Evolutionary conservation across 2,113 vertebrate species (phyloP).

Genomic region (Callipepla squamata): DNA sequence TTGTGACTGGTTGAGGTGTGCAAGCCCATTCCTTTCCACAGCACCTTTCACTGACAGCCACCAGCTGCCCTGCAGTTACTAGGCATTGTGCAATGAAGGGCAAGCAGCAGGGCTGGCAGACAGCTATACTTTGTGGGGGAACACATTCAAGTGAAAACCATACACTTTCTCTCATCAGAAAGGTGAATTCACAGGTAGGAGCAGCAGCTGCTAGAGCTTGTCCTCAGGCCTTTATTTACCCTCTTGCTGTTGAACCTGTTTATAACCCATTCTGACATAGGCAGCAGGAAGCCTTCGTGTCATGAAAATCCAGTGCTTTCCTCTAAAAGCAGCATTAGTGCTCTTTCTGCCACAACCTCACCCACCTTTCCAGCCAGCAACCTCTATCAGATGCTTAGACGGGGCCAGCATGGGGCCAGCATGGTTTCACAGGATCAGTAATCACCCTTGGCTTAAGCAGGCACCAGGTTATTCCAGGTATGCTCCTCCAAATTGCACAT

Average conservation of each 20-base stretch:
- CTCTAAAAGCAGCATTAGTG: not conserved
- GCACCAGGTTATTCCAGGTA: not conserved
- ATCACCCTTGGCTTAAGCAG: not conserved
- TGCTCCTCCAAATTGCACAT: fast-evolving
- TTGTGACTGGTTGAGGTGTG: not conserved
- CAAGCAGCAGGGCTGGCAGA: not conserved
- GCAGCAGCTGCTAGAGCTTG: not conserved
- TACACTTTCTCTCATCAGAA: fast-evolving
- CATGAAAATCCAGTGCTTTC: not conserved
- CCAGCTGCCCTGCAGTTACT: not conserved
- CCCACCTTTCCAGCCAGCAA: not conserved
- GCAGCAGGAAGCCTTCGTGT: not conserved
- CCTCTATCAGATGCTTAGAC: not conserved
- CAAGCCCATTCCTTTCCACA: not conserved
- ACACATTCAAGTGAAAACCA: not conserved
- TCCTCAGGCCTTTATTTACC: not conserved
- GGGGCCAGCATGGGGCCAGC: not conserved
- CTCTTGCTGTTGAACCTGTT: not conserved
- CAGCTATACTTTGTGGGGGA: not conserved
- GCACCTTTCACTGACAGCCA: not conserved
- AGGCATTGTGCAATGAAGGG: not conserved
- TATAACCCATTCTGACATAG: not conserved
- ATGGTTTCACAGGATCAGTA: not conserved
- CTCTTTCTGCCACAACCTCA: not conserved
- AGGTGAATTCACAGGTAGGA: not conserved